Base-by-base conservation (phyloP, 2,113 vertebrate species). In the Serinus canaria region DNA sequence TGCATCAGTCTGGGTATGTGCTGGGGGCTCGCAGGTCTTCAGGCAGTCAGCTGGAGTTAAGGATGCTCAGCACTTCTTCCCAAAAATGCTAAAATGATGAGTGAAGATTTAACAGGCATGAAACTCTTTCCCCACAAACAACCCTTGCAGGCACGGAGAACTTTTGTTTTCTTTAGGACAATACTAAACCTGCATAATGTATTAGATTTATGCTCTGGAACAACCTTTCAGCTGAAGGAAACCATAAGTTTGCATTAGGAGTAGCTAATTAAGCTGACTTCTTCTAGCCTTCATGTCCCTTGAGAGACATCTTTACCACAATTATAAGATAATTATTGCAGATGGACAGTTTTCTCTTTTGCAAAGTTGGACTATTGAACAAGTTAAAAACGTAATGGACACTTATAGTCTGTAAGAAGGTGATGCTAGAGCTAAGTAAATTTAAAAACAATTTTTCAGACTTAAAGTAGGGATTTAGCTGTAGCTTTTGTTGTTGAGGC, bases 191-290 rank as follows among this genome's bases (percentile, higher is more conserved):
- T 94, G 92, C 85, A 87, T 94, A 66, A 93, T 70, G 31, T 53
- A 80, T 94, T 94, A 85, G 63, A 90, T 96, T 85, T 79, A 91
- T 90, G 60, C 70, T 83, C 56, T 86, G 28, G n/a, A 85, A 72
- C 69, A 94, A 91, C 66, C 74, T 97, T 96, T 95, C 86, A 73
- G 52, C 49, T 84, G 77, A 93, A 96, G 50, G 49, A 95, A 95
- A 86, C 52, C 46, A 43, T 60, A 93, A 53, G 23, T 95, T 88
- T 95, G 90, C 72, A 95, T 96, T 87, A 80, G 59, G 68, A 95
- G 74, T 25, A 90, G 53, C 31, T 91, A 90, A 97, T 96, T 96
- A 87, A 92, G 43, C 5, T 91, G 70, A 69, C 52, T 94, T 76
- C 28, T 83, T 91, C 60, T 62, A 80, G 46, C 67, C 55, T 88